Percentiles rank a stretch among this genome's conserved stretches.
Conservation (phyloP, 2,113 vertebrate genomes). For the Callaeas wilsoni region DNA sequence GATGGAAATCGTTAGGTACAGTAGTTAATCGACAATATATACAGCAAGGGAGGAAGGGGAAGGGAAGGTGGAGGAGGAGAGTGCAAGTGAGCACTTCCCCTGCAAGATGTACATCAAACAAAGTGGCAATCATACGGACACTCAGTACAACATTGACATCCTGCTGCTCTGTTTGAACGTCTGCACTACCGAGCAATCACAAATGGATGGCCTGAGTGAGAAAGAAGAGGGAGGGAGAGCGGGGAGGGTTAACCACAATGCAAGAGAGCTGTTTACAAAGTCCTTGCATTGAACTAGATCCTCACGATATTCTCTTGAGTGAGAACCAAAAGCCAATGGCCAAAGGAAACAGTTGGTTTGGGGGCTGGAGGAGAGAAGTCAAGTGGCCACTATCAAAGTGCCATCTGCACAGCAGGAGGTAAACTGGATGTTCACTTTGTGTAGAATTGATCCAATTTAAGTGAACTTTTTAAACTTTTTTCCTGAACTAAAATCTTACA, state of each 20-base stretch:
- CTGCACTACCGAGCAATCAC: constrained; percentile 17
- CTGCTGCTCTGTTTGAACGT: constrained; percentile 11
- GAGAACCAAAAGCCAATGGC: constrained; percentile 1
- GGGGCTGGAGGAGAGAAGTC: not conserved
- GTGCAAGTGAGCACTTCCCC: not conserved
- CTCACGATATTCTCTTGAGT: not conserved
- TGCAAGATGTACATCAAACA: constrained; percentile 32
- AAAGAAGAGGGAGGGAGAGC: not conserved
- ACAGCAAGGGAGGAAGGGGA: constrained; percentile 15
- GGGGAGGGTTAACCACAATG: not conserved
- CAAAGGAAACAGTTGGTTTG: not conserved
- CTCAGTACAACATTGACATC: constrained; percentile 21
- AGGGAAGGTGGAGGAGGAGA: not conserved
- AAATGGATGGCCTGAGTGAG: constrained; percentile 27
- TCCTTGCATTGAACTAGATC: not conserved
- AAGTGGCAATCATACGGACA: constrained; percentile 20
- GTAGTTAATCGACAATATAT: constrained; percentile 43
- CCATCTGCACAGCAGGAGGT: not conserved
- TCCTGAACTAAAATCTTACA: not conserved
- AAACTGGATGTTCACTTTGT: not conserved
- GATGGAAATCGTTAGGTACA: constrained; percentile 14
- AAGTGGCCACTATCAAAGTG: not conserved
- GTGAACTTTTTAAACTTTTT: not conserved
- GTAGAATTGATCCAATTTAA: not conserved
- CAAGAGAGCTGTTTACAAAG: not conserved